Evolutionary conservation across 2,797 vertebrate genomes (phyloP).

Genomic region (Harpagifer antarcticus): DNA sequence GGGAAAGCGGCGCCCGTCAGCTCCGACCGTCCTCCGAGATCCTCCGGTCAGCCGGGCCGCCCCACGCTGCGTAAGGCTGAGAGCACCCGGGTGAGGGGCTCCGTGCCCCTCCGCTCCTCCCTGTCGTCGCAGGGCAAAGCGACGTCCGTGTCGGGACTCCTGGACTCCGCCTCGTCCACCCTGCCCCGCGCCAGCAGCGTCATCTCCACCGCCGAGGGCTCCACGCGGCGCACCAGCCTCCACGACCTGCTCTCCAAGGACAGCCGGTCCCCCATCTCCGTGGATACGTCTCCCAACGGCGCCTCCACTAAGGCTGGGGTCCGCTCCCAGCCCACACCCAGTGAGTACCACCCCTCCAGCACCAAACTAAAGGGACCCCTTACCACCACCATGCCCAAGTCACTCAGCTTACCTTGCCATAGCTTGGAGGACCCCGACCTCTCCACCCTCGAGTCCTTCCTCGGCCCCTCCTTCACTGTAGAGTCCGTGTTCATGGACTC

Average conservation of each 20-base stretch:
- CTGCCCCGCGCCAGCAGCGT: conserved; percentile 98
- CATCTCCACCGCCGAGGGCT: conserved; percentile 97
- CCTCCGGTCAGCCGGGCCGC: conserved; percentile 73
- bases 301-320: conserved; percentile 78
- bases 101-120: conserved; percentile 76
- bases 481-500: conserved; percentile 86
- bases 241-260: conserved; percentile 98
- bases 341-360: conserved; percentile 93
- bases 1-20: conserved; percentile 82
- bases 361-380: conserved; percentile 63
- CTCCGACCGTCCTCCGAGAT: conserved; percentile 70
- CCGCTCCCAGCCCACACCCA: conserved; percentile 85
- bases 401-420: conserved; percentile 83
- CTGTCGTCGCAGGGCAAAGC: conserved; percentile 86
- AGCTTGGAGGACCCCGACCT: conserved; percentile 80
- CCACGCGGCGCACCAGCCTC: conserved; percentile 95
- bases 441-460: conserved; percentile 83
- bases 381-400: conserved; percentile 78
- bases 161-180: conserved; percentile 86
- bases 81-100: conserved; percentile 88
- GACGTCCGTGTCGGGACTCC: conserved; percentile 86
- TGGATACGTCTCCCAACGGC: conserved; percentile 85
- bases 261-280: conserved; percentile 90
- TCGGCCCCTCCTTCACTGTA: conserved; percentile 84
- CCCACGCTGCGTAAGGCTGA: conserved; percentile 89